A percentile compares a stretch with the other conserved stretches of the same genome.
Evolutionary conservation across 2,113 vertebrate genomes (phyloP).

Genomic region (Heptranchias perlo): DNA sequence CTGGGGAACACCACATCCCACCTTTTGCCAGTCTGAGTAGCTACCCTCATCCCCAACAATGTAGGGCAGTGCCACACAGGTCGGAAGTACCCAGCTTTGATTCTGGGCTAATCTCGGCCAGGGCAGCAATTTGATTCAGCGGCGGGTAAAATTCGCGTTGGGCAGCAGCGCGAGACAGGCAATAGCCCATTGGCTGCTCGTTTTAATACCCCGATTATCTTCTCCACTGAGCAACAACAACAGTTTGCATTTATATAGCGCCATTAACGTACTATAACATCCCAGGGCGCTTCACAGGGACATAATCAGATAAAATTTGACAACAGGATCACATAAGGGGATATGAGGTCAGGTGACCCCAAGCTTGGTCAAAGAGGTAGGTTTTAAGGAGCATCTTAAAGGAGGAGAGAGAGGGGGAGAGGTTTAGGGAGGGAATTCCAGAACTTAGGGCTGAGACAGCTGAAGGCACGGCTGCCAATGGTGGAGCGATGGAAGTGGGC

Average conservation of each 20-base stretch:
- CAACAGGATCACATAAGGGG: not conserved
- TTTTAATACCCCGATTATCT: not conserved
- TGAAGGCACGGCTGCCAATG: not conserved
- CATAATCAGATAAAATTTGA: not conserved
- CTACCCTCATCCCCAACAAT: no score
- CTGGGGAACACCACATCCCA: no score
- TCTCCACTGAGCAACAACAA: not conserved
- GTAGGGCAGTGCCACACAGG: not conserved
- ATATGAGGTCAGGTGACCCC: no score
- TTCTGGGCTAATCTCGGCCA: not conserved
- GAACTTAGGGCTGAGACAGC: not conserved
- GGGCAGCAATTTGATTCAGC: not conserved
- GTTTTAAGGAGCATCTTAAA: no score
- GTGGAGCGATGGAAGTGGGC: not conserved
- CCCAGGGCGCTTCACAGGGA: not conserved
- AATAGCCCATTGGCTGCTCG: not conserved
- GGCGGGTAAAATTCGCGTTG: not conserved
- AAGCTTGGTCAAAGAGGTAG: no score
- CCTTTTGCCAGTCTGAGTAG: no score
- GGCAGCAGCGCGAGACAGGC: no score
- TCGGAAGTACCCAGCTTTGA: not conserved
- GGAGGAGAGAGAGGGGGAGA: not conserved
- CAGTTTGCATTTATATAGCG: not conserved
- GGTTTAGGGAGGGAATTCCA: not conserved
- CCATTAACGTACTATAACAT: not conserved